A percentile compares a stretch with the other conserved stretches of the same genome.
phyloP scores from a whole-genome alignment of 2,888 invertebrate genomes.

The Dicyrtomina minuta region DNA sequence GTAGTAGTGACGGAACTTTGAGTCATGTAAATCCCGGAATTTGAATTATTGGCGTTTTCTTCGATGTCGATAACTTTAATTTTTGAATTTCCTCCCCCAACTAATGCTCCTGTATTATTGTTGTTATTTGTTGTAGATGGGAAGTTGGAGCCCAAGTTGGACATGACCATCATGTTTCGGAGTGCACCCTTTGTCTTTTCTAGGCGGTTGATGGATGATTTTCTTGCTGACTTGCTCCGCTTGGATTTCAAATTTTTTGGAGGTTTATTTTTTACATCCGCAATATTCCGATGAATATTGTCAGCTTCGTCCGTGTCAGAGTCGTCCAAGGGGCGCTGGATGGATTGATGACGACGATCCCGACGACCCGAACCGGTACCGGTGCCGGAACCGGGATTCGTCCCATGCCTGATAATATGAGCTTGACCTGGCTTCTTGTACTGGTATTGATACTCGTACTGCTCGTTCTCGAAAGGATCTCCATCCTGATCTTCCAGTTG shows the following conservation, averaged over 20 bases:
- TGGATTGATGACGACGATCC: too few relatives aligned
- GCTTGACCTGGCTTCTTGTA: neutral
- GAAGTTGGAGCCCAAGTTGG: neutral
- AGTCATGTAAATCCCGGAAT: neutral
- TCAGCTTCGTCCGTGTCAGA: neutral
- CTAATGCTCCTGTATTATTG: neutral
- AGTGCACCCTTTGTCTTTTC: conserved; percentile 14
- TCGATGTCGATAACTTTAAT: neutral
- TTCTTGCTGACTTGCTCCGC: neutral
- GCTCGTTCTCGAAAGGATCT: conserved; percentile 25
- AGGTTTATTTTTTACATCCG: neutral
- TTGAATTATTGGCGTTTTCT: neutral
- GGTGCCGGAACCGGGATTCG: neutral
- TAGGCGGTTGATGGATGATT: neutral
- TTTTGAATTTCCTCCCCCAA: neutral
- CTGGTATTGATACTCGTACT: conserved; percentile 27
- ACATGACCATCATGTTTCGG: conserved; percentile 15
- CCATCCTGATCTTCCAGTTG: conserved; percentile 25
- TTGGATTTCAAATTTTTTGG: neutral
- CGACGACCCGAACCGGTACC: neutral
- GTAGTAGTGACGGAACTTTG: neutral
- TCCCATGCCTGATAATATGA: neutral
- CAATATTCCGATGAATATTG: neutral
- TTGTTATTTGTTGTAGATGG: neutral
- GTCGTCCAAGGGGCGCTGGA: too few relatives aligned